A percentile compares a stretch with the other conserved stretches of the same genome.
Conservation (phyloP, 1,140 invertebrate genomes). For the Plectrocnemia conspersa region DNA sequence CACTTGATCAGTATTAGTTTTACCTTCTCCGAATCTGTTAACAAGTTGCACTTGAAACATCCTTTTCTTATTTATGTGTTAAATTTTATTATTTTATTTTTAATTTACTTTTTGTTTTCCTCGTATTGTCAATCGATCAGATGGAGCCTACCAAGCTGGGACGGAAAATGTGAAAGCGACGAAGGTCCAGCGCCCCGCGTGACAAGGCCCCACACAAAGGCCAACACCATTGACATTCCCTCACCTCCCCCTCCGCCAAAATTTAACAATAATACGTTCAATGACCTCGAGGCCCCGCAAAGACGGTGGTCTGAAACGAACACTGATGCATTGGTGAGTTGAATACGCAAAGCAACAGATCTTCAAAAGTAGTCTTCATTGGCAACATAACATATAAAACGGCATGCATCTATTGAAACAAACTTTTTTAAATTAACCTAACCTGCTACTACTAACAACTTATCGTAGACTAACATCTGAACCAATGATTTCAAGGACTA, state of each 20-base stretch:
- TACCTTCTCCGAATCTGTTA: no score
- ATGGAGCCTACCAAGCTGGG: slow-evolving; percentile 44
- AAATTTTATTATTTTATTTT: slow-evolving; percentile 44
- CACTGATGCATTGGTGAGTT: slow-evolving; percentile 26
- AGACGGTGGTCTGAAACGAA: slow-evolving; percentile 29
- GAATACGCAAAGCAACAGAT: neutral
- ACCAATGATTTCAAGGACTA: no score
- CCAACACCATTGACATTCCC: slow-evolving; percentile 57
- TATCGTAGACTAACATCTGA: no score
- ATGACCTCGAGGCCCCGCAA: slow-evolving; percentile 20
- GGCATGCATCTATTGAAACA: no score
- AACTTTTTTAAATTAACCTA: no score
- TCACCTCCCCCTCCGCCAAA: slow-evolving; percentile 39
- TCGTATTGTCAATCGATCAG: slow-evolving; percentile 40
- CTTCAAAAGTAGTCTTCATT: no score
- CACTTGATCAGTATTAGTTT: no score
- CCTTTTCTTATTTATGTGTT: neutral
- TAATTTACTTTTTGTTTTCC: slow-evolving; percentile 39
- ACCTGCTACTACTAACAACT: no score
- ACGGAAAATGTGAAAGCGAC: slow-evolving; percentile 45
- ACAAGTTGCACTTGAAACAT: no score
- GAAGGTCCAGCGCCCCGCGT: slow-evolving; percentile 41
- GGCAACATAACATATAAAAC: no score
- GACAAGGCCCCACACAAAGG: slow-evolving; percentile 56
- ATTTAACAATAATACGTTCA: neutral